These are phyloP conservation scores for Zaprionus vittiger DNA, from an alignment of 1,140 invertebrate genomes.

Conservation along the genomic window DNA sequence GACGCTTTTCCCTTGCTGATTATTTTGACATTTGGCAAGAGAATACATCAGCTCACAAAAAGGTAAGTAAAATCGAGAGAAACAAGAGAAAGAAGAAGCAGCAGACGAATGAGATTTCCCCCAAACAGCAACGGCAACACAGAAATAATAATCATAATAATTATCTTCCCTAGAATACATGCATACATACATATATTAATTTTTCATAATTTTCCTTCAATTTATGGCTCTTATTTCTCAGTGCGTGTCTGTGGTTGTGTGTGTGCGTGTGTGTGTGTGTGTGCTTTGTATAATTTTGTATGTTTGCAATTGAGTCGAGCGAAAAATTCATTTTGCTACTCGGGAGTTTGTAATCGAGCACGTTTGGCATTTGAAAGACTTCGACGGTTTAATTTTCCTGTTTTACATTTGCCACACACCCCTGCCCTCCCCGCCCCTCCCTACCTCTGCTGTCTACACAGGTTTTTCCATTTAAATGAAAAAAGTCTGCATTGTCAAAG, in stretches of 20 bases:
- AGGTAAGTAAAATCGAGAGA: neutral
- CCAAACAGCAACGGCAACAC: neutral
- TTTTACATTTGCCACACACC: conserved; percentile 11
- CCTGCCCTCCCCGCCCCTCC: neutral
- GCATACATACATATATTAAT: conserved; percentile 1
- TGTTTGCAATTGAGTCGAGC: conserved; percentile 20
- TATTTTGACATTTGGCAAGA: conserved; percentile 6
- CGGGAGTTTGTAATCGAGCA: conserved; percentile 27
- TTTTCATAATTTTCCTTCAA: conserved; percentile 3
- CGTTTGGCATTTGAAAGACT: conserved; percentile 30
- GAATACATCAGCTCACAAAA: conserved; percentile 1
- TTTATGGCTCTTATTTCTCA: neutral
- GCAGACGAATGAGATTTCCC: neutral
- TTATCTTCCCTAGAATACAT: neutral
- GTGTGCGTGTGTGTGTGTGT: neutral
- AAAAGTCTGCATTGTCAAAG: conserved; percentile 67
- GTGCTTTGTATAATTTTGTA: conserved; percentile 18
- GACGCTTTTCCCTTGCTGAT: conserved; percentile 4
- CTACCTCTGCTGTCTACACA: neutral
- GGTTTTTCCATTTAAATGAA: conserved; percentile 72
- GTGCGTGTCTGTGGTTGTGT: neutral
- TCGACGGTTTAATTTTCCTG: conserved; percentile 29
- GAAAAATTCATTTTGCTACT: conserved; percentile 40
- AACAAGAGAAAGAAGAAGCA: neutral
- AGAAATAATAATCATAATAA: conserved; percentile 1